Evolutionary conservation across 1,140 invertebrate species (phyloP), one percentile per base, ranked within the genome.

Genomic region (Zaprionus africanus): DNA sequence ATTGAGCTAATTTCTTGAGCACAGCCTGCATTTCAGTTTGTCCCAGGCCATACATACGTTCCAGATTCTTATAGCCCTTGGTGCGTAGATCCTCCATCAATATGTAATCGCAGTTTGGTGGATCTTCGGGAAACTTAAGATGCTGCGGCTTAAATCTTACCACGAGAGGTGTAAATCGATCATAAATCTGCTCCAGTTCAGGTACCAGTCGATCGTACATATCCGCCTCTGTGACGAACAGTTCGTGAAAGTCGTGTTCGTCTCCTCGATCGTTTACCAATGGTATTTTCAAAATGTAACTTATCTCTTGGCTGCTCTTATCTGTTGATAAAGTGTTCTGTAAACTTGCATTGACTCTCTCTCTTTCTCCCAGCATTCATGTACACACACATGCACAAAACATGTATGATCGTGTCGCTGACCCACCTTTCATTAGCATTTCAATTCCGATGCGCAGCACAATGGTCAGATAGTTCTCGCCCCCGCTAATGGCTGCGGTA

Each of bases 1-100:
- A 95, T 22, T 93, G 93, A 0, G 94, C 94, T 36, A 95, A 72
- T n/a, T 93, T 93, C 53, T 93, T 93, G 0, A 95, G 90, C 0
- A 93, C 93, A 3, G 92, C 82, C 41, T 93, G 93, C 9, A 94
- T 83, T 64, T 94, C 93, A 2, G 93, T 82, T 5, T 93, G 76
- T 11, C 94, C 91, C 5, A 95, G 68, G 1, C 94, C 94, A 64
- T 93, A 81, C 28, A 91, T 86, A 63, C 94, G 90, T 49, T 95
- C 93, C 9, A 85, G 91, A 94, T 95, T 90, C 1, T 53, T 67
- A 46, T 78, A 90, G 12, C 74, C 79, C 12, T 19, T 75, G 0
- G 36, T 22, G 1, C 73, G 53, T 9, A 90, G 54, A 57, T 90
- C 85, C 28, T 90, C 85, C 73, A 90, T 57, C 7, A 91, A 38